Conservation (phyloP, 2,113 vertebrate genomes). For the Aegithalos caudatus region DNA sequence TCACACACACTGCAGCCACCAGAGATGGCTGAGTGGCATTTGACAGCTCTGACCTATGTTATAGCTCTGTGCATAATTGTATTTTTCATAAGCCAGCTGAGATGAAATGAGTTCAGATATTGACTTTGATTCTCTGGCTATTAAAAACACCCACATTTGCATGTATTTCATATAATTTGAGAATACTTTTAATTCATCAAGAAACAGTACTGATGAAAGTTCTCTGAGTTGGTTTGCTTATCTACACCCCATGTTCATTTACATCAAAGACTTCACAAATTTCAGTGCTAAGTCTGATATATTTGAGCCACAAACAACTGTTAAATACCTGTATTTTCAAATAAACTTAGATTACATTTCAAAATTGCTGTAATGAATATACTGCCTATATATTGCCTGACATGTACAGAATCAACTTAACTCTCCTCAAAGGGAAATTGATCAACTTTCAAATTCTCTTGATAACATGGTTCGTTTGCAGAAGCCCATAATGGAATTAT, state of each 20-base stretch:
- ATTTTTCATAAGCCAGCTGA: neutral
- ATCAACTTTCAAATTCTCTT: constrained; percentile 4
- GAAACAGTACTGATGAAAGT: neutral
- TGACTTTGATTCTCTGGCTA: neutral
- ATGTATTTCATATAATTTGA: neutral
- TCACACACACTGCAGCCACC: neutral
- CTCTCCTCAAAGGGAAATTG: constrained; percentile 1
- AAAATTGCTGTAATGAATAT: constrained; percentile 38
- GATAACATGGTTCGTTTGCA: constrained; percentile 1
- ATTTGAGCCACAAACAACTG: constrained; percentile 22
- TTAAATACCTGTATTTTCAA: neutral
- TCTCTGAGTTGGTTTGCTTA: neutral
- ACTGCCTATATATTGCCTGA: neutral
- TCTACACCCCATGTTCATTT: neutral
- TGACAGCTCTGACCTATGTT: neutral
- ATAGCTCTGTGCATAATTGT: neutral
- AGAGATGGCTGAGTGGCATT: neutral
- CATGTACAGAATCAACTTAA: constrained; percentile 15
- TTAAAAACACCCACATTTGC: neutral
- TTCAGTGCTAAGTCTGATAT: neutral
- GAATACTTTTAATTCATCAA: neutral
- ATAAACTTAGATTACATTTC: constrained; percentile 39
- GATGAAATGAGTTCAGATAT: neutral
- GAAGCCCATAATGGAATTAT: constrained; percentile 41
- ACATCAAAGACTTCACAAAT: constrained; percentile 19